These are phyloP conservation scores for Anableps anableps DNA, from an alignment of 2,797 vertebrate species.

Conservation along the genomic window DNA sequence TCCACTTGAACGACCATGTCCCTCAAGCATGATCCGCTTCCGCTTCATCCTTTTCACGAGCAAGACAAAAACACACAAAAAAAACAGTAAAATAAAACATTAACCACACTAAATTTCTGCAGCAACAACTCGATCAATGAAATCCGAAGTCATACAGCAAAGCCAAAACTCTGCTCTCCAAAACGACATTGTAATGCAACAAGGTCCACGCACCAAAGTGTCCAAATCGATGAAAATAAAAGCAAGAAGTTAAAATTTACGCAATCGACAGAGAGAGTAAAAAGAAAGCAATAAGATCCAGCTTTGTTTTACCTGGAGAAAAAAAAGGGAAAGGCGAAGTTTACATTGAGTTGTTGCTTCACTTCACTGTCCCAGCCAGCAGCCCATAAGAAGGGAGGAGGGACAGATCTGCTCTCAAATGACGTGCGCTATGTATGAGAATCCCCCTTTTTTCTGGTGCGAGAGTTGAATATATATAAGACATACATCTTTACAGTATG, in stretches of 20 bases:
- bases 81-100: neutral
- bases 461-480: neutral
- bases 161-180: constrained; percentile 3
- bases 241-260: neutral
- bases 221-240: constrained; percentile 49
- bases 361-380: constrained; percentile 7
- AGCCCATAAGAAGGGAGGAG: too few relatives aligned
- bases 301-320: constrained; percentile 26
- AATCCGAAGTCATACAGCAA: constrained; percentile 20
- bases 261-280: constrained; percentile 29
- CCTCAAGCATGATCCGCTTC: constrained; percentile 11
- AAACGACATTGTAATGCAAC: constrained; percentile 4
- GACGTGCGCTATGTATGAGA: neutral
- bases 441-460: too few relatives aligned
- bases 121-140: constrained; percentile 8
- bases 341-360: neutral
- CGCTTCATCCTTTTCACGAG: neutral
- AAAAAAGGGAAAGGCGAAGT: constrained; percentile 18
- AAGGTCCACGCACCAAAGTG: constrained; percentile 13
- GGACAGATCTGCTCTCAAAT: neutral
- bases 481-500: neutral
- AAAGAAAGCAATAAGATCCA: constrained; percentile 20
- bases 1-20: constrained; percentile 46
- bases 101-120: neutral
- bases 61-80: constrained; percentile 25